Conservation (phyloP, 2,888 invertebrate genomes). For the Andrena hattorfiana region DNA sequence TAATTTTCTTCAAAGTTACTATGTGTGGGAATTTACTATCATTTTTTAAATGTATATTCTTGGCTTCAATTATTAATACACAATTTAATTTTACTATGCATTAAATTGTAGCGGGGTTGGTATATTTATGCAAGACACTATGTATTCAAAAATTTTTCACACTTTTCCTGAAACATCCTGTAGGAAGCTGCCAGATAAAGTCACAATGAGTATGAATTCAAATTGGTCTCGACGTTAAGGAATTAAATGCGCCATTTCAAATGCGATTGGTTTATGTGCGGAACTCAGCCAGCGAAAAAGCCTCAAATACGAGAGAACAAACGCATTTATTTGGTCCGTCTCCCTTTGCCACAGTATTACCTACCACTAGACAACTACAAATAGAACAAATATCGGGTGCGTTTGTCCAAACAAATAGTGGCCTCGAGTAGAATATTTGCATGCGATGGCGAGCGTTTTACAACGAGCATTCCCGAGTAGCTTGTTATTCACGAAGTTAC, state of each 20-base stretch:
- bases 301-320: not conserved
- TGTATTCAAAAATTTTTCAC: too few relatives aligned
- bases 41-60: too few relatives aligned
- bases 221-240: not conserved
- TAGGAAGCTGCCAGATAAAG: too few relatives aligned
- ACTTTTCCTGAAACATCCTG: too few relatives aligned
- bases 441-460: not conserved
- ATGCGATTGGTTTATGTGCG: not conserved
- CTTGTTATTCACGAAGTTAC: constrained; percentile 13
- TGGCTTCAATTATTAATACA: too few relatives aligned
- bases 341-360: constrained; percentile 8
- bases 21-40: too few relatives aligned
- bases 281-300: constrained; percentile 1
- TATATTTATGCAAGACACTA: too few relatives aligned
- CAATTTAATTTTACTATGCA: too few relatives aligned
- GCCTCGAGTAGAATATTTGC: constrained; percentile 4
- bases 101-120: too few relatives aligned
- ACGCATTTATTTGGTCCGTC: not conserved
- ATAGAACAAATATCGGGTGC: not conserved
- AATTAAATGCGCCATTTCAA: not conserved
- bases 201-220: not conserved
- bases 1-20: too few relatives aligned
- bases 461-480: not conserved
- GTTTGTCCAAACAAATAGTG: constrained; percentile 14
- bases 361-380: not conserved